Base-by-base conservation (phyloP, 2,888 invertebrate species). In the Syrphus vitripennis region DNA sequence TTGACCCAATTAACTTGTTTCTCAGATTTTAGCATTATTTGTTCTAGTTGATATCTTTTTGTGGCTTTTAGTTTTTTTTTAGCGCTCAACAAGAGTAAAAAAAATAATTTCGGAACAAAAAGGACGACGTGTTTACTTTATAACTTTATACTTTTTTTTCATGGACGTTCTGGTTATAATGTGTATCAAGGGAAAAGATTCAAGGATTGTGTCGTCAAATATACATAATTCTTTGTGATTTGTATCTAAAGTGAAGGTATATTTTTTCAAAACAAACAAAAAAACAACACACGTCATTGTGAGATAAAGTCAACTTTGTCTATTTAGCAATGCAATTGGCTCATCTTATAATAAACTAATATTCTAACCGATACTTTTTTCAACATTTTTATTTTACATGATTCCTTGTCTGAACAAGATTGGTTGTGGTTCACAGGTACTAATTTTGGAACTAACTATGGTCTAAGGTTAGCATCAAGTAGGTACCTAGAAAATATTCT, bases 1-100 rank as follows among this genome's bases (percentile, higher is more conserved):
- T 65, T 84, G 83, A 84, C 83, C 83, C 71, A 80, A 71, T 84
- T 80, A 53, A n/a, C 4, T 50, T n/a, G 16, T 48, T 67, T 48
- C n/a, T 37, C 26, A 83, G 16, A 50, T 69, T 74, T 74, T 50
- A 50, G 34, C 65, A 67, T 16, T 12, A 26, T 40, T 72, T n/a
- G 6, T 71, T 74, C 14, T 34, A 37, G 21, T 34, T 10, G 14
- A 26, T 53, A 31, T n/a, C 3, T 29, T 5, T 31, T 50, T 50
- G 3, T 50, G n/a, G 2, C 12, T 45, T 65, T 2, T 42, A 29
- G 71, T 29, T 12, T 31, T 24, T 29, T 61, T 77, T 71, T n/a
- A 82, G 55, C 70, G 70, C 34, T 24, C 24, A 37, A 42, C 16
- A 48, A 48, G 34, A 42, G 3, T 12, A 16, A 26, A 63, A 50